Evolutionary conservation across 2,888 invertebrate genomes (phyloP).

Genomic region (Notodromas monacha): DNA sequence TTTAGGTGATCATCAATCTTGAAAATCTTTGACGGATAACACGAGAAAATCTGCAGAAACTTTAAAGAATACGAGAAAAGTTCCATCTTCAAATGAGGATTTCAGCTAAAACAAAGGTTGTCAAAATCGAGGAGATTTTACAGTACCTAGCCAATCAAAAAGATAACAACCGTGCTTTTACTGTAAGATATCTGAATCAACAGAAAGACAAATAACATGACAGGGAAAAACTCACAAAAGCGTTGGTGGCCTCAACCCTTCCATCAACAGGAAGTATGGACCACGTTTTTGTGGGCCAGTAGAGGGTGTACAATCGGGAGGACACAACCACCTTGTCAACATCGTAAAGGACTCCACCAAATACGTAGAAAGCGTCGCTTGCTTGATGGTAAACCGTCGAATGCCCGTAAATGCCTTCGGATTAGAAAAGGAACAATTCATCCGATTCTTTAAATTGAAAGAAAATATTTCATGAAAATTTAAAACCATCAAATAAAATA

Average conservation of each 20-base stretch:
- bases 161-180: no score
- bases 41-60: no score
- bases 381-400: constrained; percentile 49
- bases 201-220: neutral
- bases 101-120: no score
- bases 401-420: constrained; percentile 39
- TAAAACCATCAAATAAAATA: no score
- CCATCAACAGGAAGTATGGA: constrained; percentile 33
- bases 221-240: neutral
- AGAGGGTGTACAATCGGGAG: constrained; percentile 39
- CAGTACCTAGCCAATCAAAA: no score
- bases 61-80: no score
- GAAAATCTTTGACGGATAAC: no score
- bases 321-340: constrained; percentile 35
- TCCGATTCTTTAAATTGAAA: neutral
- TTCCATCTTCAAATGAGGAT: no score
- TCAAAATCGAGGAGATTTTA: no score
- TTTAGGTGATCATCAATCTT: no score
- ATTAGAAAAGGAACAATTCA: constrained; percentile 4
- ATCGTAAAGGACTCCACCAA: constrained; percentile 47
- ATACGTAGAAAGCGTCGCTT: constrained; percentile 53
- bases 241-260: neutral
- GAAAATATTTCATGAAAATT: neutral
- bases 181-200: no score
- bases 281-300: constrained; percentile 43